A percentile compares a stretch with the other conserved stretches of the same genome.
phyloP scores from a whole-genome alignment of 2,797 vertebrate genomes.

The Enoplosus armatus region DNA sequence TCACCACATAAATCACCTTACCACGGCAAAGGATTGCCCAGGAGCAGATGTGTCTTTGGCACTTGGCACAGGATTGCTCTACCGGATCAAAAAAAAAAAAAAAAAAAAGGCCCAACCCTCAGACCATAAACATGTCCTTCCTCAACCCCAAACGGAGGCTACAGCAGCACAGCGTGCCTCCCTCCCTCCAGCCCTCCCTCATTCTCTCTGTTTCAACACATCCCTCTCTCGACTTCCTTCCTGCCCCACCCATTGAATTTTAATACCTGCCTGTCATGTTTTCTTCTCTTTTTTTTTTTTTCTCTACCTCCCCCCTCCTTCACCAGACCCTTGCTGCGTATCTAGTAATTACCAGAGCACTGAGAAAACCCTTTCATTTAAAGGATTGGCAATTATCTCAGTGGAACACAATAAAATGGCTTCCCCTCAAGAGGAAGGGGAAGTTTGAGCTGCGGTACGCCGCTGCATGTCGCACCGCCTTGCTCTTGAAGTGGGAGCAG shows the following conservation, averaged over 20 bases:
- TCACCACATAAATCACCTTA: constrained; percentile 77
- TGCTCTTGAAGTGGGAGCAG: constrained; percentile 77
- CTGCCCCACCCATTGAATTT: constrained; percentile 82
- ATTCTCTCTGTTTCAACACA: constrained; percentile 80
- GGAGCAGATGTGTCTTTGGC: constrained; percentile 80
- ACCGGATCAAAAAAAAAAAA: constrained; percentile 67
- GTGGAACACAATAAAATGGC: constrained; percentile 84
- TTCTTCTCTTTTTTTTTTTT: constrained; percentile 53
- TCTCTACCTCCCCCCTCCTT: constrained; percentile 57
- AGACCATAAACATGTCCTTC: constrained; percentile 82
- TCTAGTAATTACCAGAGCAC: constrained; percentile 85
- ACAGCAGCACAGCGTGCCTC: constrained; percentile 65
- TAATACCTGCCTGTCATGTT: constrained; percentile 86
- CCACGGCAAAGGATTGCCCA: constrained; percentile 64
- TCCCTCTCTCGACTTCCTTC: constrained; percentile 78
- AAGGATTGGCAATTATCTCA: constrained; percentile 86
- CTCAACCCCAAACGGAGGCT: constrained; percentile 75
- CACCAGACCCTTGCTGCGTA: constrained; percentile 82
- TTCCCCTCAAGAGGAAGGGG: constrained; percentile 83
- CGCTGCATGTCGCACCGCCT: constrained; percentile 74
- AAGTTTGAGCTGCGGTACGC: constrained; percentile 81
- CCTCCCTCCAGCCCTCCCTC: constrained; percentile 62
- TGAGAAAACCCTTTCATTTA: constrained; percentile 87
- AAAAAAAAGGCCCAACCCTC: constrained; percentile 69
- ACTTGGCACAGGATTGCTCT: constrained; percentile 64